Evolutionary conservation across 2,797 vertebrate species (phyloP).

Genomic region (Hoplostethus mediterraneus): DNA sequence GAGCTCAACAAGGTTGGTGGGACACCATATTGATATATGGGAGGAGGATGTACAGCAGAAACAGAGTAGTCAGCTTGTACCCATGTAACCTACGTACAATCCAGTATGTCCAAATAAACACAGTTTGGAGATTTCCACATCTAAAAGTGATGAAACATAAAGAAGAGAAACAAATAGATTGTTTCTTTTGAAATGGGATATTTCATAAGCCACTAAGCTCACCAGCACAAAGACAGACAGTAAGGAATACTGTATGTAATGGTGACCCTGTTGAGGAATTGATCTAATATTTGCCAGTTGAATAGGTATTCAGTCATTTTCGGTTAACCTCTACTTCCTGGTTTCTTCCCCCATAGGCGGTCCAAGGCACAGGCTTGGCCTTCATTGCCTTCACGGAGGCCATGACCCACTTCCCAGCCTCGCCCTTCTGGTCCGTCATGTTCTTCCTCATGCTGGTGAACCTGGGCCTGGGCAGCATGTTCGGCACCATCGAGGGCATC

Average conservation of each 20-base stretch:
- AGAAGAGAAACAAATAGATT: background rate
- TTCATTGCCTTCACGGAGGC: constrained; percentile 99
- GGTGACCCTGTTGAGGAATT: background rate
- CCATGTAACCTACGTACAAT: too few species aligned
- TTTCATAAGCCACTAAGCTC: too few species aligned
- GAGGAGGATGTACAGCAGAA: too few species aligned
- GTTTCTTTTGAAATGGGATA: background rate
- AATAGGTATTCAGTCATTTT: background rate
- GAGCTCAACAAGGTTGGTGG: constrained; percentile 93
- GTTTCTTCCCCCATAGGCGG: constrained; percentile 82
- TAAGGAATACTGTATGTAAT: background rate
- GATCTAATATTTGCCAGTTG: background rate
- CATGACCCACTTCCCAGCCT: constrained; percentile 97
- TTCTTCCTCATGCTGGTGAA: constrained; percentile 99
- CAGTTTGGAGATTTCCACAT: too few species aligned
- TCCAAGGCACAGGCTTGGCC: constrained; percentile 96
- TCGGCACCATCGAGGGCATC: constrained; percentile 97
- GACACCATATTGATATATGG: too few species aligned
- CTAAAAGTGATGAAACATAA: background rate
- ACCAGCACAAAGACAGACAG: background rate
- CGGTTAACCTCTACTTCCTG: too few species aligned
- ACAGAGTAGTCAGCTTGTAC: too few species aligned
- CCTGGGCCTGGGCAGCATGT: constrained; percentile 97
- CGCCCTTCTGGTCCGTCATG: constrained; percentile 99
- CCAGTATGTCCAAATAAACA: too few species aligned